Evolutionary conservation across 1,140 invertebrate species (phyloP).

Genomic region (Scaptomyza montana): DNA sequence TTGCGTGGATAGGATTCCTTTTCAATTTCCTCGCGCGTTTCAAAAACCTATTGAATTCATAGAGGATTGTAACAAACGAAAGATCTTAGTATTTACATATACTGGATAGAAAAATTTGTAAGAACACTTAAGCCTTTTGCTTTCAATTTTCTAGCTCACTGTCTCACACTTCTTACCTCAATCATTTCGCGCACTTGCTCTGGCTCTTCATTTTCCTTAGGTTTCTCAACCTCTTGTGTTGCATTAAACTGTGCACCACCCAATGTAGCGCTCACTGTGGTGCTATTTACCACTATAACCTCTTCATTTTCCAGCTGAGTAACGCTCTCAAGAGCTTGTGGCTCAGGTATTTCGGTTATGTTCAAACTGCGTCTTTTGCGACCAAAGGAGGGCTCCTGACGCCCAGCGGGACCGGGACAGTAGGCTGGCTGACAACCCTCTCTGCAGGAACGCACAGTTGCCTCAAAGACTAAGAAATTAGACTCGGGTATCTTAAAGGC

Average conservation of each 20-base stretch:
- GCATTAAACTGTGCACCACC: constrained; percentile 59
- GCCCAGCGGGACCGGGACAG: constrained; percentile 89
- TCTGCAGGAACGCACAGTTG: constrained; percentile 93
- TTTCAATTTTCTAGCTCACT: too few species aligned
- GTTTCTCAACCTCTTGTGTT: constrained; percentile 57
- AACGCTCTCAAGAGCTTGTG: constrained; percentile 49
- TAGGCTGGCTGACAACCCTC: constrained; percentile 95
- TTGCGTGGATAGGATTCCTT: constrained; percentile 86
- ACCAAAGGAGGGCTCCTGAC: constrained; percentile 92
- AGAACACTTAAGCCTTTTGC: too few species aligned
- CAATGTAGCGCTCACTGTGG: constrained; percentile 69
- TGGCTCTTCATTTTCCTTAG: constrained; percentile 84
- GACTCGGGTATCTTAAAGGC: constrained; percentile 98
- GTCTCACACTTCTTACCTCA: constrained; percentile 85
- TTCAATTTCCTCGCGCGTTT: constrained; percentile 89
- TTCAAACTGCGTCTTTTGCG: constrained; percentile 87
- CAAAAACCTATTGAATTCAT: constrained; percentile 84
- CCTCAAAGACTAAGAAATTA: constrained; percentile 96
- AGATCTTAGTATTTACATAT: too few species aligned
- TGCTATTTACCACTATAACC: constrained; percentile 68
- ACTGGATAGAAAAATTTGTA: too few species aligned
- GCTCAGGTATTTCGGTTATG: constrained; percentile 77
- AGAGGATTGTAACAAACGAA: too few species aligned
- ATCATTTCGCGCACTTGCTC: constrained; percentile 94
- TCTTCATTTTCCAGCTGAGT: constrained; percentile 57